Percentiles rank a stretch among this genome's conserved stretches.
phyloP scores from a whole-genome alignment of 2,888 invertebrate genomes.

The Oscheius sp. region DNA sequence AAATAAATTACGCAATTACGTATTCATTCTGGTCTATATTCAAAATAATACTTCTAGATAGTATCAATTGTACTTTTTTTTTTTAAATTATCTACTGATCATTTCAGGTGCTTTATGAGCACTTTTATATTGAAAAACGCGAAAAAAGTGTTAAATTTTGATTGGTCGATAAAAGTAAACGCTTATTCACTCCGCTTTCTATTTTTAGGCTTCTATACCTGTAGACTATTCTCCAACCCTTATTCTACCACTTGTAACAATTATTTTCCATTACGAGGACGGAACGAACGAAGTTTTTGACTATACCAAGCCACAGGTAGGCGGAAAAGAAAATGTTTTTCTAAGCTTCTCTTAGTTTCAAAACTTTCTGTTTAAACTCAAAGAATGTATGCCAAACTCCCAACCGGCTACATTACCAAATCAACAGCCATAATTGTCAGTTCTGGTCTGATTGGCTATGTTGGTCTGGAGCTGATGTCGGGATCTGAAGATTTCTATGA shows the following conservation, averaged over 20 bases:
- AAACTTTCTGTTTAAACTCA: constrained; percentile 26
- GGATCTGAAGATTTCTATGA: constrained; percentile 64
- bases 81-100: not conserved
- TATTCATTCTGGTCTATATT: not conserved
- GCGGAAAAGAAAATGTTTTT: not conserved
- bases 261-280: constrained; percentile 42
- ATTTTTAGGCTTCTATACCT: constrained; percentile 33
- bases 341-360: too few species aligned
- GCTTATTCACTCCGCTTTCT: not conserved
- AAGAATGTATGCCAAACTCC: constrained; percentile 51
- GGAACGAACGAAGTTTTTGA: constrained; percentile 42
- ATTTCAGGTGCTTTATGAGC: constrained; percentile 9
- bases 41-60: not conserved
- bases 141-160: constrained; percentile 14
- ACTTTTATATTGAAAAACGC: not conserved
- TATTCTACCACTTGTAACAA: constrained; percentile 36
- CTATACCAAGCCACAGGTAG: constrained; percentile 44
- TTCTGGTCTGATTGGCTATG: constrained; percentile 44
- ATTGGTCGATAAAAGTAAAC: constrained; percentile 26
- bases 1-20: not conserved
- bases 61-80: not conserved
- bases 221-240: constrained; percentile 32
- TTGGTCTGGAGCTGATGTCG: constrained; percentile 47
- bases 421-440: constrained; percentile 43
- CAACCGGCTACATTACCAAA: constrained; percentile 51